Conservation (phyloP, 2,797 vertebrate genomes). For the Cygnus olor region DNA sequence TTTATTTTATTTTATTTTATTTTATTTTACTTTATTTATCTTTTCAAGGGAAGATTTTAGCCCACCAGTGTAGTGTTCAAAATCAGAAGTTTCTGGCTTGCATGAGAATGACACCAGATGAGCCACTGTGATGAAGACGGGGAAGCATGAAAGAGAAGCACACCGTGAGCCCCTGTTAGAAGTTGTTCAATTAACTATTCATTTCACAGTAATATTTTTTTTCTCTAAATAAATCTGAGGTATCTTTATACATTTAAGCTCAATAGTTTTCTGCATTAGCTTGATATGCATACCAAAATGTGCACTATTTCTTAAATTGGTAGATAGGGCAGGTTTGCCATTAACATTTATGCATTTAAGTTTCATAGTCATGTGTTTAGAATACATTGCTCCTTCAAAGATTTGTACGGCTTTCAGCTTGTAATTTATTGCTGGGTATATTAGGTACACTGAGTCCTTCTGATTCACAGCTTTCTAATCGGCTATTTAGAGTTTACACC, state of each 20-base stretch:
- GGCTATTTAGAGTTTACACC: slow-evolving; percentile 82
- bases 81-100: neutral
- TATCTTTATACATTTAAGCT: slow-evolving; percentile 70
- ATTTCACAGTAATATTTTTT: slow-evolving; percentile 63
- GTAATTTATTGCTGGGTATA: slow-evolving; percentile 68
- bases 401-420: slow-evolving; percentile 63
- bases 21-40: neutral
- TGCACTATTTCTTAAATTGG: slow-evolving; percentile 68
- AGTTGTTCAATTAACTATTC: slow-evolving; percentile 42
- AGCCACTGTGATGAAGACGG: neutral
- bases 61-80: neutral
- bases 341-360: slow-evolving; percentile 72
- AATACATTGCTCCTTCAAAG: slow-evolving; percentile 79
- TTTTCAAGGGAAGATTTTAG: neutral
- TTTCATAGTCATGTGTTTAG: slow-evolving; percentile 63
- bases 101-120: neutral
- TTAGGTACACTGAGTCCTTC: slow-evolving; percentile 79
- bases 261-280: slow-evolving; percentile 65
- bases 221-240: slow-evolving; percentile 62
- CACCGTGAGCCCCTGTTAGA: fast-evolving
- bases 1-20: too few species aligned
- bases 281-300: slow-evolving; percentile 70
- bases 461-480: slow-evolving; percentile 82
- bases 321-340: slow-evolving; percentile 56
- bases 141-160: neutral